These are phyloP conservation scores for Nannoperca obscura DNA, from an alignment of 2,797 vertebrate species.

Conservation along the genomic window DNA sequence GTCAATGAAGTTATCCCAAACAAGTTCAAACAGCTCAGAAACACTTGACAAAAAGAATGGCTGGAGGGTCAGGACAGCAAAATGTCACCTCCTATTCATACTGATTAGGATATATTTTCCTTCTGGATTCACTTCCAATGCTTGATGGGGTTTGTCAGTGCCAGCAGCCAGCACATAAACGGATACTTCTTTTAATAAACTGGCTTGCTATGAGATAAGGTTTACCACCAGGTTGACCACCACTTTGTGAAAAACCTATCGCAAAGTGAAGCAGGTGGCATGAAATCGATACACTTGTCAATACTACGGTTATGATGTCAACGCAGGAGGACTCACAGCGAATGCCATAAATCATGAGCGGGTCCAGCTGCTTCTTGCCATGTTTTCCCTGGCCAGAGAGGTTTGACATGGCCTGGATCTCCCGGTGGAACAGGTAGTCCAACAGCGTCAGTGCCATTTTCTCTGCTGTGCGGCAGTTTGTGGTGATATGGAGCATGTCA, in stretches of 20 bases:
- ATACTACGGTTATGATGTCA: conserved; percentile 10
- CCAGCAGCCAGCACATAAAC: not conserved
- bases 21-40: conserved; percentile 28
- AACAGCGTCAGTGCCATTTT: conserved; percentile 98
- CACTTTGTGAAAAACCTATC: conserved; percentile 5
- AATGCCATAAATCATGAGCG: conserved; percentile 98
- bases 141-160: not conserved
- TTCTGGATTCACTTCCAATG: not conserved
- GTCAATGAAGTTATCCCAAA: conserved; percentile 20
- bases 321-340: conserved; percentile 90
- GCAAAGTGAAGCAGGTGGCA: conserved; percentile 8
- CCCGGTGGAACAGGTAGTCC: conserved; percentile 97
- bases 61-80: not conserved
- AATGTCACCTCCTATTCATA: conserved; percentile 2
- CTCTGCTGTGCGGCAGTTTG: conserved; percentile 96
- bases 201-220: not conserved
- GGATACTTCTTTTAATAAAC: not conserved
- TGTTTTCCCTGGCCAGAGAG: conserved; percentile 98
- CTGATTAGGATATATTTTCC: not conserved
- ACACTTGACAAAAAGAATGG: not conserved
- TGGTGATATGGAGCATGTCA: conserved; percentile 98
- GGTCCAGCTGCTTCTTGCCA: conserved; percentile 98
- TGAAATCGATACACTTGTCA: not conserved
- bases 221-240: not conserved
- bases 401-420: conserved; percentile 98